Evolutionary conservation across 2,797 vertebrate species (phyloP).

Genomic region (Oreochromis grahami): DNA sequence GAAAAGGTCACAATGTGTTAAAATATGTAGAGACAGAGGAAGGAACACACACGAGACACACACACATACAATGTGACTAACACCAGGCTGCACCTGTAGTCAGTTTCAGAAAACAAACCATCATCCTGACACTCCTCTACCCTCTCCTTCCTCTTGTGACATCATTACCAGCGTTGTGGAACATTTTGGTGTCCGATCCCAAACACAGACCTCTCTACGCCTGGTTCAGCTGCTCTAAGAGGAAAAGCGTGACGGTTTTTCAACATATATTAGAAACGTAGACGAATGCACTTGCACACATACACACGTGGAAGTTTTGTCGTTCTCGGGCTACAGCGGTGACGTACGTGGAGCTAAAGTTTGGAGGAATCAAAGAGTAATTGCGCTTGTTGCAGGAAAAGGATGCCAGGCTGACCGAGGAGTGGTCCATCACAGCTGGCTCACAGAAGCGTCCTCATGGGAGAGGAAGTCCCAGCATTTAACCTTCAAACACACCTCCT

Average conservation of each 20-base stretch:
- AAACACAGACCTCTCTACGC: neutral
- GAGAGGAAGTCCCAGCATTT: neutral
- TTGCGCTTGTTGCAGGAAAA: slow-evolving; percentile 28
- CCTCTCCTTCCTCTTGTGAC: neutral
- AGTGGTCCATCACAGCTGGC: slow-evolving; percentile 4
- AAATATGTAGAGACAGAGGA: neutral
- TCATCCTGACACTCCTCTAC: neutral
- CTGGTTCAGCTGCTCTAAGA: slow-evolving; percentile 6
- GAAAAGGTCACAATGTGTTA: neutral
- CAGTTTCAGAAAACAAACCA: neutral
- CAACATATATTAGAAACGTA: slow-evolving; percentile 7
- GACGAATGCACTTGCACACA: neutral
- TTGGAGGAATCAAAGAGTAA: slow-evolving; percentile 48
- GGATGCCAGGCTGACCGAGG: neutral
- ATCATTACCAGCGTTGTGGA: neutral
- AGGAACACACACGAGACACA: neutral
- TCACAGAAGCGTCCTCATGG: neutral
- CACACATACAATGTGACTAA: neutral
- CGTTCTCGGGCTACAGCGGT: slow-evolving; percentile 18
- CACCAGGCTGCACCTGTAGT: neutral
- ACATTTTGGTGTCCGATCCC: neutral
- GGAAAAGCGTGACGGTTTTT: neutral
- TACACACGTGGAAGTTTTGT: neutral
- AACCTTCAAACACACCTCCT: neutral
- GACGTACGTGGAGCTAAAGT: slow-evolving; percentile 23